Evolutionary conservation across 2,888 invertebrate species (phyloP), one percentile per base, ranked within the genome.

Genomic region (Myopa tessellatipennis): DNA sequence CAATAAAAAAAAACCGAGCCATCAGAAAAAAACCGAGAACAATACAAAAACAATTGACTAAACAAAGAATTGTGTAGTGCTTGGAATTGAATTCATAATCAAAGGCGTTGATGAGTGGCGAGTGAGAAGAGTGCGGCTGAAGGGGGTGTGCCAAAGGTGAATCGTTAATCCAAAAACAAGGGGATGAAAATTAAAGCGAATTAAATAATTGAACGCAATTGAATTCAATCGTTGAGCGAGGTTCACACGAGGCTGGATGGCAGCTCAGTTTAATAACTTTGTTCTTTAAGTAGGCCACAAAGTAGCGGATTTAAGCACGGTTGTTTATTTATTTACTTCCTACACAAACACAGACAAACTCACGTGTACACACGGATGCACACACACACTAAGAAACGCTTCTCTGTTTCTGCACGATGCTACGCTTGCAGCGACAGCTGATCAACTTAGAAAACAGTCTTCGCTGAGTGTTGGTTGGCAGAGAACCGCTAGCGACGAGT

Each of bases 191-290:
- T 81, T 70, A 70, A 58, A 79, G 61, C 78, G 71, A 81, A 79
- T 81, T 80, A 77, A 79, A 81, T 79, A 81, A 81, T 81, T 79
- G 79, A 38, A 16, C 18, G 16, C 2, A 26, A 61, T 61, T 45
- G 45, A 73, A 73, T 45, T 45, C 18, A 40, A 61, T 60, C n/a
- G 6, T 40, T 55, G 26, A 10, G 8, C 34, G 18, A 67, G 67
- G 67, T 67, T 36, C 36, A 67, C 38, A 40, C 2, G 55, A 14
- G 10, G 55, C 55, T 55, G 55, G 10, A 55, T 5, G 1, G 55
- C 10, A 14, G 16, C 55, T n/a, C 55, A 10, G 45, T 8, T 45
- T 45, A 45, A 45, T 45, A 10, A 6, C 6, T 45, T 10, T 45
- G 45, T 55, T 55, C 14, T 55, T 55, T 55, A 55, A n/a, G 55